Conservation (phyloP, 1,140 invertebrate species). For the Zaprionus africanus region DNA sequence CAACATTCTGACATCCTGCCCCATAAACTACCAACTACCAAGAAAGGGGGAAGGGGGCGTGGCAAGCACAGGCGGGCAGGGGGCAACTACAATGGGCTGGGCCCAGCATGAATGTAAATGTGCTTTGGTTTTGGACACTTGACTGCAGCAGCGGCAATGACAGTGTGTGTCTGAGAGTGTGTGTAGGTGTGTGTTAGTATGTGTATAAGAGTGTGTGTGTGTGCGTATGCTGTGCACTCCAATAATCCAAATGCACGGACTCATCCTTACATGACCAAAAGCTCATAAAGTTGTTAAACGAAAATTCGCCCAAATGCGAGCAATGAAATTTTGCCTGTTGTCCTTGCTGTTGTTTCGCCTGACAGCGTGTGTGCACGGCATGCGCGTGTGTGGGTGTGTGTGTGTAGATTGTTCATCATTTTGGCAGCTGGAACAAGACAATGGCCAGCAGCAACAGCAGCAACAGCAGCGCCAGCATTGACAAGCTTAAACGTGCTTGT, state of each 20-base stretch:
- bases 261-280: conserved; percentile 30
- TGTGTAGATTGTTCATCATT: conserved; percentile 62
- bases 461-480: conserved; percentile 35
- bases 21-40: conserved; percentile 25
- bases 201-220: neutral
- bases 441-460: conserved; percentile 11
- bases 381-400: conserved; percentile 11
- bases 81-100: conserved; percentile 34
- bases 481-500: conserved; percentile 64
- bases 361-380: neutral
- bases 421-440: conserved; percentile 40
- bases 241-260: conserved; percentile 58
- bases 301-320: conserved; percentile 52
- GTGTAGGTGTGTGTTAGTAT: neutral
- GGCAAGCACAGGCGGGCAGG: too few species aligned
- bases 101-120: conserved; percentile 48
- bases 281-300: conserved; percentile 75
- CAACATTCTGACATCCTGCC: conserved; percentile 28
- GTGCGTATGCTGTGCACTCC: conserved; percentile 29
- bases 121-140: conserved; percentile 40
- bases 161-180: neutral
- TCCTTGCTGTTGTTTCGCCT: conserved; percentile 6
- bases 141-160: conserved; percentile 24
- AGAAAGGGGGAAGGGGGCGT: neutral
- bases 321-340: conserved; percentile 45